Evolutionary conservation across 1,140 invertebrate genomes (phyloP).

Genomic region (Macrocentrus cingulum): DNA sequence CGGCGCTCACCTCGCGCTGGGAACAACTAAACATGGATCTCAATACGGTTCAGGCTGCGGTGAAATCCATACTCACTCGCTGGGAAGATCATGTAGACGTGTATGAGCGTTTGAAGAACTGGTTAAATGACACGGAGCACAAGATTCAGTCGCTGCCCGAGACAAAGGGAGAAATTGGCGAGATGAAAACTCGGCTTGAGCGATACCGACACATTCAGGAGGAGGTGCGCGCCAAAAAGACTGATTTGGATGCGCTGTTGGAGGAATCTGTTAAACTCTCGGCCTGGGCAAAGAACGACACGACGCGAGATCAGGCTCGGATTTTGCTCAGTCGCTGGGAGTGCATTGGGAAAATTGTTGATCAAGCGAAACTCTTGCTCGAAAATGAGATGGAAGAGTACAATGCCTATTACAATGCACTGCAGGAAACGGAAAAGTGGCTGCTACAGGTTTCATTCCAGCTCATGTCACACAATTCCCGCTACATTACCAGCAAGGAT

Average conservation of each 20-base stretch:
- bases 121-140: slow-evolving; percentile 70
- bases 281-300: slow-evolving; percentile 67
- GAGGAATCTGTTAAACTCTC: slow-evolving; percentile 73
- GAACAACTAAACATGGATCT: slow-evolving; percentile 81
- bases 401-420: slow-evolving; percentile 80
- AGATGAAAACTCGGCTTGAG: slow-evolving; percentile 88
- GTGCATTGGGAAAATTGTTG: slow-evolving; percentile 64
- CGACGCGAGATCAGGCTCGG: slow-evolving; percentile 65
- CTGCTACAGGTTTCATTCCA: slow-evolving; percentile 92
- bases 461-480: slow-evolving; percentile 92
- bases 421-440: slow-evolving; percentile 96
- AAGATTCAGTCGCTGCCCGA: slow-evolving; percentile 65
- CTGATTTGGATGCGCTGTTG: slow-evolving; percentile 71
- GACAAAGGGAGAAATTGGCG: slow-evolving; percentile 80
- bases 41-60: slow-evolving; percentile 73
- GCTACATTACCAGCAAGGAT: slow-evolving; percentile 88
- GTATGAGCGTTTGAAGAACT: slow-evolving; percentile 68
- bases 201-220: slow-evolving; percentile 77
- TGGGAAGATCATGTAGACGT: slow-evolving; percentile 82
- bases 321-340: slow-evolving; percentile 68
- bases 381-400: slow-evolving; percentile 83
- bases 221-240: slow-evolving; percentile 73
- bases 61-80: slow-evolving; percentile 74
- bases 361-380: slow-evolving; percentile 66
- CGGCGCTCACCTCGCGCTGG: slow-evolving; percentile 75